Evolutionary conservation across 2,888 invertebrate genomes (phyloP), one percentile per base, ranked within the genome.

Genomic region (Keiferia lycopersicella): DNA sequence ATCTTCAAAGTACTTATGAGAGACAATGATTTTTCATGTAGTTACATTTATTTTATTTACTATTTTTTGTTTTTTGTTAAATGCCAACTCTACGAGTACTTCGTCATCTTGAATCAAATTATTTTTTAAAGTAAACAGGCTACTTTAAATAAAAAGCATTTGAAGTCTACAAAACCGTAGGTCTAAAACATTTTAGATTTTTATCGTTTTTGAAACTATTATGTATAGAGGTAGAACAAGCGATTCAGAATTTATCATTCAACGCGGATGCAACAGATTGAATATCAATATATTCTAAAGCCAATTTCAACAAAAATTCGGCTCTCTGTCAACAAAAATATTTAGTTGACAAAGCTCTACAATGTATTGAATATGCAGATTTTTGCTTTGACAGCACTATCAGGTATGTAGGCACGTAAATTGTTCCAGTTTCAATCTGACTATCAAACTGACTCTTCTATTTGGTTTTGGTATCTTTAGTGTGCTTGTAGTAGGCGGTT

Each of bases 1-100:
- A 67, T 71, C 68, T 61, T 65, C 62, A 64, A 64, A 66, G 63
- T 70, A 68, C 57, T 70, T 68, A 65, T 68, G 66, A 67, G 66
- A 66, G 63, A 48, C 65, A 64, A 68, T 69, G 65, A 69, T 66
- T 67, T 68, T 62, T 51, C 26, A 59, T 39, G 60, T 12, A 20
- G 50, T 48, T n/a, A 26, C 30, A 30, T 30, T 2, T 30, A 56
- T 30, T 30, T n/a, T 11, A 30, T 16, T 14, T 56, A 26, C 14
- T 14, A 12, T 14, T 41, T 14, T n/a, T n/a, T n/a, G n/a, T n/a
- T n/a, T n/a, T n/a, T n/a, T n/a, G n/a, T n/a, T n/a, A n/a, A n/a
- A n/a, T n/a, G n/a, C n/a, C n/a, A n/a, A n/a, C n/a, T n/a, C n/a
- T n/a, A n/a, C n/a, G n/a, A n/a, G n/a, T n/a, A n/a, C n/a, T n/a